These are phyloP conservation scores for Macrochelys suwanniensis DNA, from an alignment of 2,797 vertebrate species.

Conservation along the genomic window DNA sequence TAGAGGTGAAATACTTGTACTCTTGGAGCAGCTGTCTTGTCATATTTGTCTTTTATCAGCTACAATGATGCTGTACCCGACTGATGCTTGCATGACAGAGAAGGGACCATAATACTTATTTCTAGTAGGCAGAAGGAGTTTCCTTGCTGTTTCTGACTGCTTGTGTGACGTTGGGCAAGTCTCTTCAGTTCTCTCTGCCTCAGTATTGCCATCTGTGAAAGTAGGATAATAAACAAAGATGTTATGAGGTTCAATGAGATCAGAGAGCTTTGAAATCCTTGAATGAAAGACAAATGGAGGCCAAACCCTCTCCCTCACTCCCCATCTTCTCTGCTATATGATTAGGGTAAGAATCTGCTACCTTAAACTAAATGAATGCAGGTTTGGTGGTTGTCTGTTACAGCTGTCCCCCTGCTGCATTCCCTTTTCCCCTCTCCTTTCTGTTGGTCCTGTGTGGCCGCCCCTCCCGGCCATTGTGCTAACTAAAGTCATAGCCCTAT, in stretches of 20 bases:
- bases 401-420: too few relatives aligned
- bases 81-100: not conserved
- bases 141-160: not conserved
- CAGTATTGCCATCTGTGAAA: not conserved
- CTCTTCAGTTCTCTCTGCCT: not conserved
- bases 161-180: not conserved
- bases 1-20: constrained; percentile 81
- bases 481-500: too few relatives aligned
- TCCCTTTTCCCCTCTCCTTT: too few relatives aligned
- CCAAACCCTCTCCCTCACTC: not conserved
- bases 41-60: not conserved
- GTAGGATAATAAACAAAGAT: not conserved
- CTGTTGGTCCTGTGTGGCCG: too few relatives aligned
- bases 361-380: not conserved
- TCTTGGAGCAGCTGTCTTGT: not conserved
- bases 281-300: not conserved
- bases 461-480: too few relatives aligned
- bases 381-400: too few relatives aligned
- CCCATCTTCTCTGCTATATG: not conserved
- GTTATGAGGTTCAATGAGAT: not conserved
- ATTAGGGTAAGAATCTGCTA: not conserved
- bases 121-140: not conserved
- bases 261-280: not conserved
- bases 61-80: not conserved
- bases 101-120: not conserved